Evolutionary conservation across 2,113 vertebrate species (phyloP).

Genomic region (Australoheros scitulus): DNA sequence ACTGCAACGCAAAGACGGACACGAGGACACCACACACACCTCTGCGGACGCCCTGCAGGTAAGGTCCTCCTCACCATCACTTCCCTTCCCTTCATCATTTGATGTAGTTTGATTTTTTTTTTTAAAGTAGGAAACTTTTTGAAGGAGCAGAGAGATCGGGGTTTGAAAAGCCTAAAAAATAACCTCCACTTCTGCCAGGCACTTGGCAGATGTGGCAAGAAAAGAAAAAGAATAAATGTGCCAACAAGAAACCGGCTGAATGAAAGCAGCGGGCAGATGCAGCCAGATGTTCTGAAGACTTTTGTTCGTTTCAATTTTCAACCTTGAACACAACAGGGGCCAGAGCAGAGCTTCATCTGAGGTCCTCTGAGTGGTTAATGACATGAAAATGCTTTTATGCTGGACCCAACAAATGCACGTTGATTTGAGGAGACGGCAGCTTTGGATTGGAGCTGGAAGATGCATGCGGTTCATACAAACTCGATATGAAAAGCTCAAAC

Average conservation of each 20-base stretch:
- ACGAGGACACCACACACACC: constrained; percentile 24
- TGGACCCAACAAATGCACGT: background rate
- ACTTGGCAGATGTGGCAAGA: constrained; percentile 8
- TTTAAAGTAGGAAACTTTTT: background rate
- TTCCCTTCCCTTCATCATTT: background rate
- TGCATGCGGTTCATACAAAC: no score
- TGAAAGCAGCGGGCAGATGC: background rate
- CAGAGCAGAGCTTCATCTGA: background rate
- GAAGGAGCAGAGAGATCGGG: background rate
- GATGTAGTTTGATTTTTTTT: background rate
- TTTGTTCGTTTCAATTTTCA: background rate
- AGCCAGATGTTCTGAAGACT: background rate
- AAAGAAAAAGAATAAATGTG: background rate
- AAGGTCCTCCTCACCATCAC: constrained; percentile 61
- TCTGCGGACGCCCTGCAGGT: constrained; percentile 21
- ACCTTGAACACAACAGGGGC: background rate
- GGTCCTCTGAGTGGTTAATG: background rate
- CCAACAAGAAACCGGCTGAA: background rate
- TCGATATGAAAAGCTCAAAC: no score
- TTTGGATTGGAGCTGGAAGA: background rate
- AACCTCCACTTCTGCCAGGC: background rate
- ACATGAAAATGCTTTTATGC: background rate
- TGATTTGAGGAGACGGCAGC: background rate
- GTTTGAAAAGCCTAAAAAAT: background rate
- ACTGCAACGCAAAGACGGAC: constrained; percentile 49